These are phyloP conservation scores for Myiozetetes cayanensis DNA, from an alignment of 2,113 vertebrate species.

Conservation along the genomic window DNA sequence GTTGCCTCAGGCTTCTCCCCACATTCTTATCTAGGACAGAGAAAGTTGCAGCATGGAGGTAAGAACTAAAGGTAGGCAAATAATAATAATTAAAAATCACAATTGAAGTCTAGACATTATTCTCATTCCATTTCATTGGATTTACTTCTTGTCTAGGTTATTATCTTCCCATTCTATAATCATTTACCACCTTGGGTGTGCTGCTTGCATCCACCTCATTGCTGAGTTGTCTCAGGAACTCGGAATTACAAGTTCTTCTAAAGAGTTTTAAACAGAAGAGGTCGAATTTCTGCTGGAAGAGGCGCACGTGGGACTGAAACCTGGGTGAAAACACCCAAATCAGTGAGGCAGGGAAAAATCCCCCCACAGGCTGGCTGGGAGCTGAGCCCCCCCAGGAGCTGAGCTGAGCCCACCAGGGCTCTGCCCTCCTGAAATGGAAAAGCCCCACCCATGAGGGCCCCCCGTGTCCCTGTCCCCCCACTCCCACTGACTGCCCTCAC, in stretches of 20 bases:
- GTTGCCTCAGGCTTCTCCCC: background rate
- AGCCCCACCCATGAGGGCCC: background rate
- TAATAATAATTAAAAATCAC: background rate
- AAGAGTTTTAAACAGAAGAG: background rate
- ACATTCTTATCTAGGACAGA: background rate
- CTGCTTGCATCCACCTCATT: background rate
- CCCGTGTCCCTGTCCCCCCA: background rate
- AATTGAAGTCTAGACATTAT: background rate
- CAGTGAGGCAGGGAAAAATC: background rate
- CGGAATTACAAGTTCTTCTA: background rate
- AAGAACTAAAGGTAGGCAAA: background rate
- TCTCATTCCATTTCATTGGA: background rate
- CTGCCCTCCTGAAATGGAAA: background rate
- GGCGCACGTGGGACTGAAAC: rapidly evolving
- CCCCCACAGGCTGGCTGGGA: background rate
- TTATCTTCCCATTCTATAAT: background rate
- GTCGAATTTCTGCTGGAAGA: background rate
- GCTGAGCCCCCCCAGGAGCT: background rate
- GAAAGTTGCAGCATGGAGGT: background rate
- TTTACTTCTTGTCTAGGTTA: background rate
- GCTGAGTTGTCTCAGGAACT: background rate
- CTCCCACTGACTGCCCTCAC: rapidly evolving
- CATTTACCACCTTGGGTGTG: background rate
- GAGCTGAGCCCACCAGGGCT: background rate
- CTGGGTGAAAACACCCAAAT: background rate